A percentile compares a stretch with the other conserved stretches of the same genome.
Evolutionary conservation across 2,888 invertebrate species (phyloP).

Genomic region (Macropis europaea): DNA sequence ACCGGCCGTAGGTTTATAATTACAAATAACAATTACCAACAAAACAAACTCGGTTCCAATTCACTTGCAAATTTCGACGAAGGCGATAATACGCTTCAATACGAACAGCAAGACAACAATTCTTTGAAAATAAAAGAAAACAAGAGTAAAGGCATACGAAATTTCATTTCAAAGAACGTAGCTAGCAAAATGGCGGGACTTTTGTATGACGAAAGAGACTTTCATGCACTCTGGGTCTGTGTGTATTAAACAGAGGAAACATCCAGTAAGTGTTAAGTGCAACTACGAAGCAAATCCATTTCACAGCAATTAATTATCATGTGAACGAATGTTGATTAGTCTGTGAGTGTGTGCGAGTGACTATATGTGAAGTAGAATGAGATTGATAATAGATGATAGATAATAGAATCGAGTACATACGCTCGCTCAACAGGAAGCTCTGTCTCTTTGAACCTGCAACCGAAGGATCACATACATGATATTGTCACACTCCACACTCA

Average conservation of each 20-base stretch:
- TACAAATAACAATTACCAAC: too few relatives aligned
- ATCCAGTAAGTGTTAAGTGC: background rate
- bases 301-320: slow-evolving; percentile 40
- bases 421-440: slow-evolving; percentile 91
- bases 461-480: slow-evolving; percentile 77
- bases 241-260: background rate
- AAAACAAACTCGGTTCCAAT: too few relatives aligned
- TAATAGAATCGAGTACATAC: slow-evolving; percentile 86
- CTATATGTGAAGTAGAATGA: slow-evolving; percentile 52
- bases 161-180: too few relatives aligned
- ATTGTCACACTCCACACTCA: slow-evolving; percentile 67
- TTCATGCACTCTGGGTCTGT: too few relatives aligned
- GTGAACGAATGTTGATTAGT: slow-evolving; percentile 53
- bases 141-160: too few relatives aligned
- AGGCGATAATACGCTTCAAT: too few relatives aligned
- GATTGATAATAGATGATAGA: slow-evolving; percentile 77
- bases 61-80: too few relatives aligned
- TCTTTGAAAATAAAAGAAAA: too few relatives aligned
- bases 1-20: too few relatives aligned
- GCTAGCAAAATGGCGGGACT: too few relatives aligned
- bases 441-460: slow-evolving; percentile 92
- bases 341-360: slow-evolving; percentile 21
- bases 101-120: too few relatives aligned
- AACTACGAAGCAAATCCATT: slow-evolving; percentile 9
- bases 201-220: background rate